These are phyloP conservation scores for Artemia sinica DNA, from an alignment of 2,888 invertebrate genomes.

Conservation along the genomic window DNA sequence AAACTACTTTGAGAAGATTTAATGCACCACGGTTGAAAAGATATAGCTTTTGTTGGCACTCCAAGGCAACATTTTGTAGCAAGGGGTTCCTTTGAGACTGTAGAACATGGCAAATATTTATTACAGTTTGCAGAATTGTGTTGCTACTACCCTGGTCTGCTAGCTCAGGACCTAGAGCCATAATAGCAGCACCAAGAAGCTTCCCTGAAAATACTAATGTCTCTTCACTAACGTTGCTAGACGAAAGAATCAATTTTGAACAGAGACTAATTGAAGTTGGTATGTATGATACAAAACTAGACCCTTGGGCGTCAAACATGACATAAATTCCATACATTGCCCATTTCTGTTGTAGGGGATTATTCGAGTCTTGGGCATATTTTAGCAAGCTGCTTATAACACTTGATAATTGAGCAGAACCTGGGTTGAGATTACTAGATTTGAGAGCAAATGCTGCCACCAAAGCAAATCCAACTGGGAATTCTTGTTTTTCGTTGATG, in stretches of 20 bases:
- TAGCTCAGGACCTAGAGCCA: constrained; percentile 92
- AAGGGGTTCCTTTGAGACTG: constrained; percentile 70
- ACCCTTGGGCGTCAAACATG: constrained; percentile 93
- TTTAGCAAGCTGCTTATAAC: neutral
- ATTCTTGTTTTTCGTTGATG: neutral
- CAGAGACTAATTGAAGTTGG: constrained; percentile 36
- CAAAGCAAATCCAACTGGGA: constrained; percentile 6
- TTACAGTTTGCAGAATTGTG: too few species aligned
- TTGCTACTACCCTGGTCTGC: constrained; percentile 43
- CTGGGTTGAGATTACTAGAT: neutral
- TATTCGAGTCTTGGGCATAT: constrained; percentile 6
- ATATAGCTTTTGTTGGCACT: constrained; percentile 91
- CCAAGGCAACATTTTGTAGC: constrained; percentile 86
- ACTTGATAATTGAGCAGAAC: neutral
- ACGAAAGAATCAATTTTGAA: constrained; percentile 59
- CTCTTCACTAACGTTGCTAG: constrained; percentile 78
- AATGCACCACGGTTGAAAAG: constrained; percentile 90
- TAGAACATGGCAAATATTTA: constrained; percentile 16
- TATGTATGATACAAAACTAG: constrained; percentile 94
- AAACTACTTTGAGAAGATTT: constrained; percentile 76
- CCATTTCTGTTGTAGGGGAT: constrained; percentile 48
- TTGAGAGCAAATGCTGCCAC: neutral
- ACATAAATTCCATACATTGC: constrained; percentile 84
- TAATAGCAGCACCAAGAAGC: constrained; percentile 81
- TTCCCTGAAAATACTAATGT: constrained; percentile 75